Base-by-base conservation (phyloP, 2,113 vertebrate species). In the Otus sunia region DNA sequence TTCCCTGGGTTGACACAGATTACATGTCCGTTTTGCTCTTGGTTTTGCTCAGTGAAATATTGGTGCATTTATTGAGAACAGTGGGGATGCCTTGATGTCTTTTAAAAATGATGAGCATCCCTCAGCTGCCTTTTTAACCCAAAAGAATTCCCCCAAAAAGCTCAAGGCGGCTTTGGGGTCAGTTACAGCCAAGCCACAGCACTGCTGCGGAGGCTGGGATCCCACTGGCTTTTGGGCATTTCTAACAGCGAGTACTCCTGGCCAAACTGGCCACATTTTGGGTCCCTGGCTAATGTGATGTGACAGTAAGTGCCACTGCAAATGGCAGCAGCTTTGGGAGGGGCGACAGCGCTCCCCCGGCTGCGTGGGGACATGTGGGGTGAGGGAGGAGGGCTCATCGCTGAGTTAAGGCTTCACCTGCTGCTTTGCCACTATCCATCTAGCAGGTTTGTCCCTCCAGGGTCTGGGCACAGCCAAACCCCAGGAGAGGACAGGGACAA, bases 291-390 rank as follows among this genome's bases (percentile, higher is more conserved):
- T 94, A 79, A 96, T 37, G 73, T 0, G 17, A 92, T 56, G 91
- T 92, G 94, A 97, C 92, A 95, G 78, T 69, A 66, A 95, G 92
- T 68, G 94, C 91, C 53, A 63, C 92, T 6, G 85, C 53, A 7
- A 90, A 82, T 1, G 15, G 69, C 92, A 52, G 49, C 0, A 1
- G 59, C 92, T 71, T 6, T 17, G 64, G 79, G 78, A 90, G 63
- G 50, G 72, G 39, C 1, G 2, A 56, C 73, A 43, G 43, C 1
- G 0, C 37, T 75, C 43, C 41, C 43, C 58, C 0, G 0, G 36
- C 90, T 56, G 60, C 0, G 0, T 41, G n/a, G 55, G 52, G 76
- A 68, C 0, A 0, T 0, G 13, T 74, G 41, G 62, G 85, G 37
- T 0, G 12, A 93, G 59, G 53, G 64, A 87, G 49, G 32, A 74